Base-by-base conservation (phyloP, 1,140 invertebrate species). In the Phenacoccus solenopsis region DNA sequence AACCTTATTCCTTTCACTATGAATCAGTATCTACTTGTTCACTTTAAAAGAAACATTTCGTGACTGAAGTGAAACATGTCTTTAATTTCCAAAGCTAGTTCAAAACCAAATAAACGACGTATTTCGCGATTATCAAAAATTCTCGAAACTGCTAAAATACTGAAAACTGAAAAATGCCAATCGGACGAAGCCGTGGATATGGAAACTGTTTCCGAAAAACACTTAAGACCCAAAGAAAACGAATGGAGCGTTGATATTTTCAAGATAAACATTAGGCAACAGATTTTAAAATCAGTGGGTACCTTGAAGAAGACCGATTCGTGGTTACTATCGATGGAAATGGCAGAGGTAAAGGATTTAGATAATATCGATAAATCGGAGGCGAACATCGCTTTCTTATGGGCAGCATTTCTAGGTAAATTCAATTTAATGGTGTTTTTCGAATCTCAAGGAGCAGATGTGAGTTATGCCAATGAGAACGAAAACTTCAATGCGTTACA, bases 401-500 rank as follows among this genome's bases (percentile, higher is more conserved):
- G 88, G 83, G 81, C 84, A 0, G 84, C 87, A 1, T 89, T 88
- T 73, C 77, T 87, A 10, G 88, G 86, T 72, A 80, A 84, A 12
- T 82, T 82, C 73, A 84, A 88, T 73, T 76, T 90, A 12, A 76
- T 90, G 28, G 81, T 82, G 7, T 77, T 78, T 10, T 76, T 90
- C 25, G 75, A 87, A 12, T 80, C 82, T 10, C 76, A 80, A 1
- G 88, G 87, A 16, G 87, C 86, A 20, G 85, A 89, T 72, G 77
- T 88, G 28, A 79, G 86, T 71, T 86, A 87, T 74, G 82, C 80
- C 72, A 87, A 90, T 76, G 83, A 85, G n/a, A 82, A 85, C 67
- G 78, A 82, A 72, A 87, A 88, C 0, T 90, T 74, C 69, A 85
- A 85, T 0, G 84, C 88, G 4, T 75, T 91, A 25, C 89, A 91